phyloP scores from a whole-genome alignment of 2,888 invertebrate genomes.

The Polydrusus cervinus region DNA sequence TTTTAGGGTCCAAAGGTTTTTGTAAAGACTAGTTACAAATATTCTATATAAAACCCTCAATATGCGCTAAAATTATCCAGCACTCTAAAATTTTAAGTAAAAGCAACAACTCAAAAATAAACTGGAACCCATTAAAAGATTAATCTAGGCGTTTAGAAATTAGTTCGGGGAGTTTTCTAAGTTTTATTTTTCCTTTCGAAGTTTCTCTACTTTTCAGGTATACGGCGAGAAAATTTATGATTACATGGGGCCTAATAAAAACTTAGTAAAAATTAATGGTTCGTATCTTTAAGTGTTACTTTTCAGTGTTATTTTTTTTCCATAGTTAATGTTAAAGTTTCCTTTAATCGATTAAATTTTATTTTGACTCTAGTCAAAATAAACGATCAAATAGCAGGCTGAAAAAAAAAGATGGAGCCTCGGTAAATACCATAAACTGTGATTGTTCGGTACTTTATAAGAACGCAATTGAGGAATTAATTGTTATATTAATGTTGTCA shows the following conservation, averaged over 20 bases:
- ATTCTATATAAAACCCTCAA: too few relatives aligned
- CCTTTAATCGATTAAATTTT: too few relatives aligned
- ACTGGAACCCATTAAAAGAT: neutral
- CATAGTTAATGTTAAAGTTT: too few relatives aligned
- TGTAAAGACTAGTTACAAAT: too few relatives aligned
- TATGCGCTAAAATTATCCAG: neutral
- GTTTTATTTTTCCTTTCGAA: conserved; percentile 1
- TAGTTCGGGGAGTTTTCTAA: conserved; percentile 2
- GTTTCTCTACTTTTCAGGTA: conserved; percentile 9
- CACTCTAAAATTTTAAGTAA: neutral
- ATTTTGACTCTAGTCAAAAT: too few relatives aligned
- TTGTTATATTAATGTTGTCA: too few relatives aligned
- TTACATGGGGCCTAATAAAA: conserved; percentile 17
- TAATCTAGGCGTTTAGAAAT: conserved; percentile 2
- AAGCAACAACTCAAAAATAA: neutral
- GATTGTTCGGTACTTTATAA: too few relatives aligned
- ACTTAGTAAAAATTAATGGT: conserved; percentile 24
- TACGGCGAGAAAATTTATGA: conserved; percentile 15
- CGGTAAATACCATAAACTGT: too few relatives aligned
- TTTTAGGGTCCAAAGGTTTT: too few relatives aligned
- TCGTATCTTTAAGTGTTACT: conserved; percentile 4
- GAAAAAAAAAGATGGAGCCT: too few relatives aligned
- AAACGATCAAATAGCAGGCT: too few relatives aligned
- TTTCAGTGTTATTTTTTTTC: neutral
- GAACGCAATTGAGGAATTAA: too few relatives aligned